Conservation (phyloP, 2,113 vertebrate species). For the Sylvia atricapilla region DNA sequence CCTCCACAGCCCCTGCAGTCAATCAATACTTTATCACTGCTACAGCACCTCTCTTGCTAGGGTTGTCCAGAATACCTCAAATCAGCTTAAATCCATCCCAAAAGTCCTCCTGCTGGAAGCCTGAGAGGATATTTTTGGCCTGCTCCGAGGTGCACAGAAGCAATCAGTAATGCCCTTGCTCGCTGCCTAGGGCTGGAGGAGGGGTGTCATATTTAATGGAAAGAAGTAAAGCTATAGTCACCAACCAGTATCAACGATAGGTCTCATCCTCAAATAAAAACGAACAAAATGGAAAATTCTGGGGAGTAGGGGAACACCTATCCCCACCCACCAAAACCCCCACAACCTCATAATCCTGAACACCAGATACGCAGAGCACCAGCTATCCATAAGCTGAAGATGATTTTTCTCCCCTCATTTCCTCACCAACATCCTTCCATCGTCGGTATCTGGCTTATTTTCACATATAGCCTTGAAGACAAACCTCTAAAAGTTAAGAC, state of each 20-base stretch:
- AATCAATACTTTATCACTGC: not conserved
- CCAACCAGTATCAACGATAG: not conserved
- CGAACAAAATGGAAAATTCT: not conserved
- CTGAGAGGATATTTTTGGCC: not conserved
- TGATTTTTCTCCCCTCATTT: not conserved
- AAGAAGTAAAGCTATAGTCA: not conserved
- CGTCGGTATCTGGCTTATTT: not conserved
- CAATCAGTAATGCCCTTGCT: rapidly evolving
- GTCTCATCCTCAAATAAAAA: not conserved
- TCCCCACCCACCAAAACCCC: too few relatives aligned
- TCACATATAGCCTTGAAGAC: not conserved
- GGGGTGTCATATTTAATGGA: rapidly evolving
- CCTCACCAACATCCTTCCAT: not conserved
- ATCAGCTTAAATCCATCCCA: not conserved
- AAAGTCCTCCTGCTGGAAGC: not conserved
- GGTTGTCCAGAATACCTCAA: not conserved
- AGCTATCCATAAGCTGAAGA: not conserved
- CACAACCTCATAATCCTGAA: not conserved
- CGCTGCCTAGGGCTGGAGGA: not conserved
- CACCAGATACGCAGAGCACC: rapidly evolving
- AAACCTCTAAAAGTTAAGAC: not conserved
- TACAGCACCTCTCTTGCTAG: not conserved
- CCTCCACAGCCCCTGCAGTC: not conserved
- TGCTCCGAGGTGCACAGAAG: not conserved
- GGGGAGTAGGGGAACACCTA: too few relatives aligned